Evolutionary conservation across 1,140 invertebrate genomes (phyloP), one percentile per base, ranked within the genome.

Genomic region (Hylaeus volcanicus): DNA sequence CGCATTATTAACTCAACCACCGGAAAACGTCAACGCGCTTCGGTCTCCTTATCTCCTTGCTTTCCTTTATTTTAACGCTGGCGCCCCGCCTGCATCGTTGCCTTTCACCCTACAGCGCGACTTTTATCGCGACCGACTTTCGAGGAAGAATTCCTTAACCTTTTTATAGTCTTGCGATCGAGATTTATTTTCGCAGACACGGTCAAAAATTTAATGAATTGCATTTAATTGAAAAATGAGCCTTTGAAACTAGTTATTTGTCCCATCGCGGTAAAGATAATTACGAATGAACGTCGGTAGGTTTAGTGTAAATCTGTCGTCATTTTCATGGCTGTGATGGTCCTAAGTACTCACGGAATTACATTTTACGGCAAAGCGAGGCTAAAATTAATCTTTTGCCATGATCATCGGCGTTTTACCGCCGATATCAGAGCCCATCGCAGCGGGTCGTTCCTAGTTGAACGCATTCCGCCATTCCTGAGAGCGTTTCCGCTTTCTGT

Each of bases 1-100:
- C 91, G 91, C 89, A 92, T 93, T 93, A 93, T 93, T 92, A 93
- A 93, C 90, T 93, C 90, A 93, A 93, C 90, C 92, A 91, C 90
- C 88, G 91, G 92, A 93, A 93, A 92, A 93, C 92, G 91, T 93
- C 92, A 93, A 92, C 84, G 85, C 61, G 79, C 75, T 51, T 68
- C 9, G 70, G 87, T 89, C 79, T 85, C 45, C 86, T 86, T 86
- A 79, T 79, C 78, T 82, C 72, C 60, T 75, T 83, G 73, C 72
- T 84, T 87, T 90, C 90, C 87, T 91, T 92, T 91, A 89, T 91
- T 91, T 91, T 89, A 91, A 78, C 83, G 64, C 79, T 66, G 45
- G 58, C 53, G 53, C 60, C 65, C 69, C 58, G 66, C 58, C 55
- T 48, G 60, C 37, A 61, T 74, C 61, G 58, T 69, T 71, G 2